These are phyloP conservation scores for Phyllotis vaccarum DNA, from an alignment of 2,797 vertebrate species.

Conservation along the genomic window DNA sequence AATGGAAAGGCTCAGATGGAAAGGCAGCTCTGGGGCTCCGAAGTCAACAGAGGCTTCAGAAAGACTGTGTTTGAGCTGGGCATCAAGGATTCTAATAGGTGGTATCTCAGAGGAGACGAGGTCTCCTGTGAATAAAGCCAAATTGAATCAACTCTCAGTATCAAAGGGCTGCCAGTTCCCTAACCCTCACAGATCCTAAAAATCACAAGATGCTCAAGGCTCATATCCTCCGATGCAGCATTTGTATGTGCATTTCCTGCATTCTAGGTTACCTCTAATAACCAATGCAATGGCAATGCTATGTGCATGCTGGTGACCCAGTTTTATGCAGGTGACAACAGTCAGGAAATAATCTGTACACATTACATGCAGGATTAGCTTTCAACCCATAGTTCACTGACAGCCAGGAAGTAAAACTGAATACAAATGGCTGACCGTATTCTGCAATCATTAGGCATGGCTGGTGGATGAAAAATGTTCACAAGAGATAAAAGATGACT, in stretches of 20 bases:
- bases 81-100: not conserved
- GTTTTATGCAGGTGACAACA: not conserved
- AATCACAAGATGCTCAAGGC: not conserved
- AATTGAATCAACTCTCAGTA: not conserved
- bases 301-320: not conserved
- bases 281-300: not conserved
- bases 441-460: not conserved
- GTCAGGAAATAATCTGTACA: not conserved
- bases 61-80: not conserved
- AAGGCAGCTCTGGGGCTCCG: not conserved
- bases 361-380: not conserved
- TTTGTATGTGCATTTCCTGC: too few species aligned
- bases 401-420: not conserved
- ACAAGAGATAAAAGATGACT: not conserved
- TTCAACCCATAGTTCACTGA: not conserved
- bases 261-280: not conserved
- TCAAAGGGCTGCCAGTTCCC: not conserved
- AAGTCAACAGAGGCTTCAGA: not conserved
- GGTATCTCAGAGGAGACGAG: not conserved
- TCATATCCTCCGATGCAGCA: not conserved
- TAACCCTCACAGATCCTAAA: not conserved
- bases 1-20: not conserved
- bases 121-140: not conserved
- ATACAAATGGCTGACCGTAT: not conserved
- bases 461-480: not conserved